Percentiles rank a stretch among this genome's conserved stretches.
phyloP scores from a whole-genome alignment of 2,797 vertebrate genomes.

The Propithecus deckenii region DNA sequence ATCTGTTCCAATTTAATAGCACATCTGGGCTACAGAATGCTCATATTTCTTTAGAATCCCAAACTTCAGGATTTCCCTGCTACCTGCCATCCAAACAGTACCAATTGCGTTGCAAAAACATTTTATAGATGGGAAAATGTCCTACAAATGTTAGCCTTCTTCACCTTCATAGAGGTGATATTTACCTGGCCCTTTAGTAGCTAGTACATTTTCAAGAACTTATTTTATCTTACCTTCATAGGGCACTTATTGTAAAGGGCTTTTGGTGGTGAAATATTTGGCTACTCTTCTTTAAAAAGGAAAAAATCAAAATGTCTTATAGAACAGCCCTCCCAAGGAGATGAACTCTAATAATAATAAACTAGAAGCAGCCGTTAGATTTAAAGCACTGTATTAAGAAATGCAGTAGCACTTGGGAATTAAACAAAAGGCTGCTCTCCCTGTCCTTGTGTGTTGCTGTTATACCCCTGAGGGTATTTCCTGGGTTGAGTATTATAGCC shows the following conservation, averaged over 20 bases:
- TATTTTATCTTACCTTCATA: neutral
- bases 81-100: fast-evolving
- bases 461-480: neutral
- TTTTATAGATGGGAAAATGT: fast-evolving
- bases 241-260: neutral
- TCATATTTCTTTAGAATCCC: neutral
- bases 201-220: neutral
- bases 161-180: too few relatives aligned
- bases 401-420: neutral
- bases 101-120: fast-evolving
- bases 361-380: neutral
- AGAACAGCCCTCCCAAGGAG: neutral
- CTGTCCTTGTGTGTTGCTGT: fast-evolving
- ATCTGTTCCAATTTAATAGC: neutral
- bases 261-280: neutral
- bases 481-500: neutral
- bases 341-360: neutral
- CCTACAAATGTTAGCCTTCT: neutral
- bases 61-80: neutral
- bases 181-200: neutral
- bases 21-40: neutral
- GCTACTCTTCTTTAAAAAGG: neutral
- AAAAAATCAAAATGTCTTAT: neutral
- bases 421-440: neutral
- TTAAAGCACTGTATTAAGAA: neutral